Percentiles rank a stretch among this genome's conserved stretches.
phyloP scores from a whole-genome alignment of 2,113 vertebrate genomes.

The Takifugu flavidus region DNA sequence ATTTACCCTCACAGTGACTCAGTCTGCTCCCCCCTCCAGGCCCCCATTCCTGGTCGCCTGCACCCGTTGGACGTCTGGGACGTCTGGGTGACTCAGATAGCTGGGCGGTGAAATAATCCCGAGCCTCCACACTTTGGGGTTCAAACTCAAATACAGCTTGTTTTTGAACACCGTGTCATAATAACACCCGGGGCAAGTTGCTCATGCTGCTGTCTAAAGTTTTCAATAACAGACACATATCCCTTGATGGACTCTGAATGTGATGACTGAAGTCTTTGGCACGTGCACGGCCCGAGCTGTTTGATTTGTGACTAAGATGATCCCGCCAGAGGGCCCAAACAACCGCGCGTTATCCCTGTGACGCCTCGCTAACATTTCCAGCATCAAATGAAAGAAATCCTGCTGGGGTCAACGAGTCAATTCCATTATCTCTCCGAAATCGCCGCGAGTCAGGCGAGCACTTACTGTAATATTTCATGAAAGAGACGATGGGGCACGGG shows the following conservation, averaged over 20 bases:
- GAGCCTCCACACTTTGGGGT: constrained; percentile 7
- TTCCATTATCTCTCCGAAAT: constrained; percentile 54
- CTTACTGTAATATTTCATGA: constrained; percentile 60
- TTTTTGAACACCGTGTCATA: constrained; percentile 39
- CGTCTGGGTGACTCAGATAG: constrained; percentile 16
- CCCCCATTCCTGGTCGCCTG: constrained; percentile 28
- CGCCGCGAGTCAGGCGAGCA: constrained; percentile 56
- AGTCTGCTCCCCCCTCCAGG: constrained; percentile 29
- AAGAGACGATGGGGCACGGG: constrained; percentile 48
- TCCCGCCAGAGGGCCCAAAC: constrained; percentile 48
- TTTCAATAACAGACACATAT: constrained; percentile 42
- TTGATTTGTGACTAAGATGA: constrained; percentile 52
- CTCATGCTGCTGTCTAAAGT: constrained; percentile 34
- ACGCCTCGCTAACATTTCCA: constrained; percentile 39
- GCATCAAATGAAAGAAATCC: constrained; percentile 47
- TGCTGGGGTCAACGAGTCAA: constrained; percentile 53
- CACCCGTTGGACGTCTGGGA: constrained; percentile 45
- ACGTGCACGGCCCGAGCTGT: constrained; percentile 36
- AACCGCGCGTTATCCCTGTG: constrained; percentile 48
- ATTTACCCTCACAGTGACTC: constrained; percentile 40
- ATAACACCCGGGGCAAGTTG: constrained; percentile 27
- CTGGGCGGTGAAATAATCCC: constrained; percentile 29
- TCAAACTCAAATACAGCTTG: constrained; percentile 31
- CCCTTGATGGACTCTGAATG: constrained; percentile 45
- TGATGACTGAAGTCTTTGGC: constrained; percentile 59